Evolutionary conservation across 2,888 invertebrate species (phyloP).

Genomic region (Heliconius charithonia): DNA sequence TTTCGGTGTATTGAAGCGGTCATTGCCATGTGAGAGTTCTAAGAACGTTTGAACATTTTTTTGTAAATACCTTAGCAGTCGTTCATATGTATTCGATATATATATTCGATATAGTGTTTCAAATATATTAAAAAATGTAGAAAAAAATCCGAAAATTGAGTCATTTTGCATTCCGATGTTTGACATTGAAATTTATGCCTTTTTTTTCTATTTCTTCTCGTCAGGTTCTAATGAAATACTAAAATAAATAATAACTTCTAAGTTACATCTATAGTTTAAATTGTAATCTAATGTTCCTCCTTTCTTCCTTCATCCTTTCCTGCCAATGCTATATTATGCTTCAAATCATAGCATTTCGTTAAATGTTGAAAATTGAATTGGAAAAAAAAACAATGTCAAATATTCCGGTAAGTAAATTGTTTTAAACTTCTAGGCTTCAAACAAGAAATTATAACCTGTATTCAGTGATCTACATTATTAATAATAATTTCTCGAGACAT

Average conservation of each 20-base stretch:
- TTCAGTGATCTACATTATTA: not conserved
- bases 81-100: too few species aligned
- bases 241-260: not conserved
- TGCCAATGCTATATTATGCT: too few species aligned
- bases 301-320: not conserved
- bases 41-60: not conserved
- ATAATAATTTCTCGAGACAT: not conserved
- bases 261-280: not conserved
- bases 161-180: too few species aligned
- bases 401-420: not conserved
- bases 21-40: conserved; percentile 46
- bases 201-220: too few species aligned
- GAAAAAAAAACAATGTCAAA: not conserved
- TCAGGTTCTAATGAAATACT: too few species aligned
- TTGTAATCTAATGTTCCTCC: not conserved
- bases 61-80: not conserved
- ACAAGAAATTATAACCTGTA: too few species aligned
- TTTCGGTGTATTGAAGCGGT: conserved; percentile 54
- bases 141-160: too few species aligned
- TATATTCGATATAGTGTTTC: too few species aligned
- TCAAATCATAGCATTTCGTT: too few species aligned
- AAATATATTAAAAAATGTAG: not conserved
- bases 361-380: too few species aligned
- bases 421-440: not conserved
- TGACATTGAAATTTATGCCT: too few species aligned